A percentile compares a stretch with the other conserved stretches of the same genome.
phyloP scores from a whole-genome alignment of 2,113 vertebrate species.

The Isurus oxyrinchus region DNA sequence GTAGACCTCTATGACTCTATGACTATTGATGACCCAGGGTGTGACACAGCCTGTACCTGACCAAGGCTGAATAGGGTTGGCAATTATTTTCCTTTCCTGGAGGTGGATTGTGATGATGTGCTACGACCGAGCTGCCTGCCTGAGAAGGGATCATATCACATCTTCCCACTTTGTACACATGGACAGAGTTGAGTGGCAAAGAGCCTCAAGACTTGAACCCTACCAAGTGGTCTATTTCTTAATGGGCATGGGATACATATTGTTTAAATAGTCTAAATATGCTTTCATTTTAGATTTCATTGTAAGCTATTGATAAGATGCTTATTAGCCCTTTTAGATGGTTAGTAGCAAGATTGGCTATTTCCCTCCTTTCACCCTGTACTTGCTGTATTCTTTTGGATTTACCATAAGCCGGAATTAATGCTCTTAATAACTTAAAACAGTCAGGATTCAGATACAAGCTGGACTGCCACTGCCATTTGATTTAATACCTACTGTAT shows the following conservation, averaged over 20 bases:
- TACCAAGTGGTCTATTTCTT: not conserved
- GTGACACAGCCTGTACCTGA: not conserved
- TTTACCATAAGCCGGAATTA: not conserved
- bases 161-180: not conserved
- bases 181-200: not conserved
- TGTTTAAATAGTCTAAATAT: not conserved
- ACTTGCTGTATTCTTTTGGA: not conserved
- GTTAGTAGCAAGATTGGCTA: not conserved
- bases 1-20: too few relatives aligned
- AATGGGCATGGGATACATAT: not conserved
- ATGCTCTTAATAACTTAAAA: conserved; percentile 9
- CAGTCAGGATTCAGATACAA: not conserved
- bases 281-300: not conserved
- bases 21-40: too few relatives aligned
- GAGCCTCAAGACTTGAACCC: not conserved
- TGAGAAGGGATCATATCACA: not conserved
- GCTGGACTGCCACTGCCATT: not conserved
- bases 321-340: not conserved
- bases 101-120: not conserved
- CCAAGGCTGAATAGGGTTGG: not conserved
- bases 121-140: not conserved
- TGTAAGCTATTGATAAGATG: not conserved
- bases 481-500: not conserved
- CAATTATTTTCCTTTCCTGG: not conserved
- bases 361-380: not conserved